Conservation (phyloP, 2,888 invertebrate species). For the Chironomus tentans region DNA sequence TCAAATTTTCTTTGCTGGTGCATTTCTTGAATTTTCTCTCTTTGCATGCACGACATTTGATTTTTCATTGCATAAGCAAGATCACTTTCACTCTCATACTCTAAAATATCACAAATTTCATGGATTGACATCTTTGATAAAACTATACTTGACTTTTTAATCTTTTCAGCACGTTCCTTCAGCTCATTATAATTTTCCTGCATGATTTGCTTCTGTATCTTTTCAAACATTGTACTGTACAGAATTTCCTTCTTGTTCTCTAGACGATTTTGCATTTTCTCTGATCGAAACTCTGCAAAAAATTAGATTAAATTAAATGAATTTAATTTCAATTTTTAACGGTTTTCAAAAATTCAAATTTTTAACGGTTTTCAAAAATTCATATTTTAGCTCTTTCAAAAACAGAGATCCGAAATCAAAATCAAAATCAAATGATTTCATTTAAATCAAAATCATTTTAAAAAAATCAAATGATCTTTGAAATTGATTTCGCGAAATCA, state of each 20-base stretch:
- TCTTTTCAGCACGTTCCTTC: constrained; percentile 22
- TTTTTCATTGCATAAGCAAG: neutral
- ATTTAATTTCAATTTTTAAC: neutral
- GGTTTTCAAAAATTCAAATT: constrained; percentile 33
- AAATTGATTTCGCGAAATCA: too few species aligned
- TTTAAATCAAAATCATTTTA: too few species aligned
- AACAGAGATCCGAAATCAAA: too few species aligned
- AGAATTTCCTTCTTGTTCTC: constrained; percentile 43
- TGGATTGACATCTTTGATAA: constrained; percentile 32
- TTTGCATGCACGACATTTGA: constrained; percentile 33
- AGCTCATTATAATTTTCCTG: constrained; percentile 39
- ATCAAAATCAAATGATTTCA: too few species aligned
- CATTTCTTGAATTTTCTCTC: constrained; percentile 36
- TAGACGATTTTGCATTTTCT: constrained; percentile 38
- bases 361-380: constrained; percentile 42
- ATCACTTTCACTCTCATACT: constrained; percentile 39
- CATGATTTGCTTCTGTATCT: constrained; percentile 46
- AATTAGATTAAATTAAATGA: neutral
- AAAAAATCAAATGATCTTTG: too few species aligned
- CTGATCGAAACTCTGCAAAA: constrained; percentile 33
- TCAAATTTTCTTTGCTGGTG: neutral
- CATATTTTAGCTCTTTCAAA: neutral
- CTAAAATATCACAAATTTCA: constrained; percentile 43
- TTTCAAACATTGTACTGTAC: constrained; percentile 43
- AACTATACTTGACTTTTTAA: neutral